Conservation (phyloP, 2,888 invertebrate genomes). For the Rhamphomyia laevipes region DNA sequence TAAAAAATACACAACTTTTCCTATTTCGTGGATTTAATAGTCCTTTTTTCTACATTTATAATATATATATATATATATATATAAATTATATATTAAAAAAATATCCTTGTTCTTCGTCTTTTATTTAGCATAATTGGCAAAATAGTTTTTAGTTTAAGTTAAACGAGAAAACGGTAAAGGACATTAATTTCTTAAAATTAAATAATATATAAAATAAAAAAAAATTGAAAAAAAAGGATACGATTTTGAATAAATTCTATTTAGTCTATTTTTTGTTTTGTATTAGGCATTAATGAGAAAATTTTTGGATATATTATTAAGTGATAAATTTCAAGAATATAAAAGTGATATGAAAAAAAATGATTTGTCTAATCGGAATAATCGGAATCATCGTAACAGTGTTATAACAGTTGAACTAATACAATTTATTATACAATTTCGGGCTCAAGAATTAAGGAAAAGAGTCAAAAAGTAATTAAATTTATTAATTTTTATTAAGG, state of each 20-base stretch:
- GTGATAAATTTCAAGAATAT: neutral
- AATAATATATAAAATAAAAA: neutral
- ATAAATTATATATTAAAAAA: slow-evolving; percentile 6
- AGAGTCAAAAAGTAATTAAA: neutral
- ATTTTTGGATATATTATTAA: neutral
- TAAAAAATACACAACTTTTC: slow-evolving; percentile 5
- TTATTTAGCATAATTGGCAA: slow-evolving; percentile 3
- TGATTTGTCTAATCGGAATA: slow-evolving; percentile 20
- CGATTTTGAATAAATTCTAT: neutral
- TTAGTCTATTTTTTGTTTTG: slow-evolving; percentile 6
- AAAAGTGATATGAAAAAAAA: neutral
- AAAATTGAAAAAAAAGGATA: slow-evolving; percentile 11
- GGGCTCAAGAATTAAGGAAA: slow-evolving; percentile 18
- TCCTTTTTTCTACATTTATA: no score
- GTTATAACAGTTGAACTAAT: slow-evolving; percentile 35
- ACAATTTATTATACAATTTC: slow-evolving; percentile 37
- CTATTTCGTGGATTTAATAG: no score
- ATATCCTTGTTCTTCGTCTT: slow-evolving; percentile 3
- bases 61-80: no score
- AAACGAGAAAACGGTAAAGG: slow-evolving; percentile 3
- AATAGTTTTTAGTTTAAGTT: neutral
- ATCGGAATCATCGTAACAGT: slow-evolving; percentile 31
- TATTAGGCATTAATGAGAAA: neutral
- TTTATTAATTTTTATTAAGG: no score
- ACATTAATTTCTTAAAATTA: slow-evolving; percentile 1